Percentiles rank a stretch among this genome's conserved stretches.
phyloP scores from a whole-genome alignment of 2,888 invertebrate genomes.

The Coelopa pilipes region DNA sequence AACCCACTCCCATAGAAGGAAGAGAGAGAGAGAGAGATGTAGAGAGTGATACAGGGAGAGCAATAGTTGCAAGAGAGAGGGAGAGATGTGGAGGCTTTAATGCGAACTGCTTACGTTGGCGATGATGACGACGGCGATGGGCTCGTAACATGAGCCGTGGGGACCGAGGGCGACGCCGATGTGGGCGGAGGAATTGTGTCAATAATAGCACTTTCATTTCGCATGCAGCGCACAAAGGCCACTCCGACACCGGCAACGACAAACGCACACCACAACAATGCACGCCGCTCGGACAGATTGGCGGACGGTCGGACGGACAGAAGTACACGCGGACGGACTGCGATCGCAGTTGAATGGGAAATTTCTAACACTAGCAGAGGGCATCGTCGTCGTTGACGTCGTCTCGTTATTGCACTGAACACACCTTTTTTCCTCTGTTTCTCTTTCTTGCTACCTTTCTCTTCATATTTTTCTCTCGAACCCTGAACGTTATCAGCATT shows the following conservation, averaged over 20 bases:
- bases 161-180: not conserved
- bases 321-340: not conserved
- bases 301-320: not conserved
- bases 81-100: not conserved
- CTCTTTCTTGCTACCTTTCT: too few species aligned
- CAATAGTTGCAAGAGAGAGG: not conserved
- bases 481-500: too few species aligned
- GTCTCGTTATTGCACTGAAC: too few species aligned
- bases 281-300: not conserved
- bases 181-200: not conserved
- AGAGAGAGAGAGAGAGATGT: not conserved
- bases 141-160: not conserved
- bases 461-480: too few species aligned
- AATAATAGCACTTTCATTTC: constrained; percentile 3
- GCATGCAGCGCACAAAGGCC: not conserved
- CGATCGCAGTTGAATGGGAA: not conserved
- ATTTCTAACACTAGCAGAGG: constrained; percentile 8
- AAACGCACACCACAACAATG: not conserved
- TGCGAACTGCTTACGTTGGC: not conserved
- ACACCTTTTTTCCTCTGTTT: too few species aligned
- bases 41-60: not conserved
- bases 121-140: too few species aligned
- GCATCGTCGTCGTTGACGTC: too few species aligned
- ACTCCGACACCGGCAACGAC: not conserved
- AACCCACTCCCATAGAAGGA: not conserved